Evolutionary conservation across 2,113 vertebrate species (phyloP), one percentile per base, ranked within the genome.

Genomic region (Hippocampus mohnikei): DNA sequence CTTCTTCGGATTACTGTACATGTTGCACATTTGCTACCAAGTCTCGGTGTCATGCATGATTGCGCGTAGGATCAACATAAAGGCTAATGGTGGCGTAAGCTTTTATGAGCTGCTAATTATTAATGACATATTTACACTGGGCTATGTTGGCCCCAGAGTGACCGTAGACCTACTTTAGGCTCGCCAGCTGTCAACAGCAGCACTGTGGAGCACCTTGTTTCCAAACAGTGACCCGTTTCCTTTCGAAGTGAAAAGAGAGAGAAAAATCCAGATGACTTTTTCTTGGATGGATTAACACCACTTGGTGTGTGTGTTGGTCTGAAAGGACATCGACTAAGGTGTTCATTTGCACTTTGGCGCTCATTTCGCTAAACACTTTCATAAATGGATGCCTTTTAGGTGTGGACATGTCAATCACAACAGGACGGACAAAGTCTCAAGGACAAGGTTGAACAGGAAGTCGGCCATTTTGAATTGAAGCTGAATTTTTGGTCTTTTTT

Each of bases 71-170:
- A 33, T 21, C n/a, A 66, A 52, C 65, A 67, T 29, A 12, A 66
- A 52, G 52, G 27, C 18, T 33, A 52, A 67, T 67, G 25, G 7
- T 33, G 27, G 65, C 33, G 50, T 67, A 67, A 67, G 20, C 4
- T 33, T 55, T 67, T n/a, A 67, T 53, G 65, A n/a, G 65, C 16
- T 53, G 65, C 20, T 53, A 67, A 55, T 53, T 67, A 6, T 37
- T 20, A 23, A 29, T 33, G 52, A 48, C 16, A 65, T 27, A 46
- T 65, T 46, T 46, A 46, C 42, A 65, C 62, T 20, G 5, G 10
- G 18, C 37, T 40, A 21, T 63, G 37, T 63, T 60, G 58, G 61
- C 37, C 37, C 21, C 37, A 8, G 15, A 48, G 16, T 16, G 13
- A 15, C 16, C 20, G 20, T 16, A 18, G 16, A 11, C 42, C 42